Percentiles rank a stretch among this genome's conserved stretches.
Conservation (phyloP, 2,888 invertebrate genomes). For the Nomada goodeniana region DNA sequence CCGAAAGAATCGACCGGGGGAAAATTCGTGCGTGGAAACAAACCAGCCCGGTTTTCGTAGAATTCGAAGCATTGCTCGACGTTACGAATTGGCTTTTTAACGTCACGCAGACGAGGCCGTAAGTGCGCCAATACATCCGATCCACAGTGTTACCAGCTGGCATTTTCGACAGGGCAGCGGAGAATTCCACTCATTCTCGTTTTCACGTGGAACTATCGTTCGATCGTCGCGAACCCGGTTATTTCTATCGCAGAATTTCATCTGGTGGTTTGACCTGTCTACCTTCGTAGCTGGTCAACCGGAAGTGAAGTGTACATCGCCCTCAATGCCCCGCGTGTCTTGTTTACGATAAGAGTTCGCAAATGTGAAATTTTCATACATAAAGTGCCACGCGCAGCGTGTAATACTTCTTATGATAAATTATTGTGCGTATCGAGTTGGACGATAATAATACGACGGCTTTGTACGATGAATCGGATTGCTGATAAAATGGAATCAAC, state of each 20-base stretch:
- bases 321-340: neutral
- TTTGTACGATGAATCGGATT: no score
- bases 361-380: no score
- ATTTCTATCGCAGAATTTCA: conserved; percentile 29
- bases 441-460: no score
- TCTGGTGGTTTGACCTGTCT: neutral
- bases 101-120: neutral
- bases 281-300: neutral
- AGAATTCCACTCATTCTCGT: conserved; percentile 26
- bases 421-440: no score
- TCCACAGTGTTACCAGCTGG: neutral
- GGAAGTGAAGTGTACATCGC: neutral
- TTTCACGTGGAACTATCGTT: conserved; percentile 9
- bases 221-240: conserved; percentile 22
- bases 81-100: neutral
- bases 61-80: neutral
- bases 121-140: conserved; percentile 2
- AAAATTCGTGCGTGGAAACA: neutral
- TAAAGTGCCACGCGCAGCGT: no score
- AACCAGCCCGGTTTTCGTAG: no score
- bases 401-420: no score
- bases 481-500: no score
- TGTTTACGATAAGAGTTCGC: no score
- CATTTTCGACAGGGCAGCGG: neutral
- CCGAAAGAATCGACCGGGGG: neutral